Evolutionary conservation across 1,140 invertebrate species (phyloP), one percentile per base, ranked within the genome.

Genomic region (Rhagoletis pomonella): DNA sequence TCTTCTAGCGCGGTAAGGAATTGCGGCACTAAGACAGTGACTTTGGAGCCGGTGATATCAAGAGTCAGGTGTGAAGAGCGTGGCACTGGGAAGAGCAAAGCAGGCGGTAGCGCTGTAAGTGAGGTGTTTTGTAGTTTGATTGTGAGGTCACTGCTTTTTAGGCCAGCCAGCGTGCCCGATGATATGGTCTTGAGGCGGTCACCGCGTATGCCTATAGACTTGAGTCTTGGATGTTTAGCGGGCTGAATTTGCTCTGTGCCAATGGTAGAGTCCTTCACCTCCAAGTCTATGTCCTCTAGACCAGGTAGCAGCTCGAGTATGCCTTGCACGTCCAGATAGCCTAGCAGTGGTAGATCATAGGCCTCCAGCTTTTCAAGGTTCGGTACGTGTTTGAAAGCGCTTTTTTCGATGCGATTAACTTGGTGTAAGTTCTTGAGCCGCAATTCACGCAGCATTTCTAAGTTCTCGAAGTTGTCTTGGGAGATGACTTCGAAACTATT

Each of bases 51-150:
- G n/a, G 95, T 94, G 0, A 98, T 94, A 90, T 98, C 96, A 1
- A 98, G 93, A 7, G 94, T 95, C 19, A 98, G 95, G 87, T 95
- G 95, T 0, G 97, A 97, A 4, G 97, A 98, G 90, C 97, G 95
- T 1, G 98, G 98, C n/a, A 98, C 95, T 0, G 97, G 97, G 90
- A 98, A 97, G 85, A 98, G 95, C 39, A 98, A 90, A 1, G 97
- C 96, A 5, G 97, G 96, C 3, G 97, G 97, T 87, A 98, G 93
- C 0, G 94, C 94, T 50, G 95, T 95, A 2, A 98, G 91, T 1
- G 96, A 97, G 2, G 97, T 98, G 90, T 98, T 97, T 17, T 95
- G 94, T 12, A 98, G 92, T 81, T 95, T 94, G 14, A 98, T 95
- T 1, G 94, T 94, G n/a, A 98, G 94, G 10, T 95, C 91, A 17